Evolutionary conservation across 2,888 invertebrate genomes (phyloP), one percentile per base, ranked within the genome.

Genomic region (Tromatobia lineatoria): DNA sequence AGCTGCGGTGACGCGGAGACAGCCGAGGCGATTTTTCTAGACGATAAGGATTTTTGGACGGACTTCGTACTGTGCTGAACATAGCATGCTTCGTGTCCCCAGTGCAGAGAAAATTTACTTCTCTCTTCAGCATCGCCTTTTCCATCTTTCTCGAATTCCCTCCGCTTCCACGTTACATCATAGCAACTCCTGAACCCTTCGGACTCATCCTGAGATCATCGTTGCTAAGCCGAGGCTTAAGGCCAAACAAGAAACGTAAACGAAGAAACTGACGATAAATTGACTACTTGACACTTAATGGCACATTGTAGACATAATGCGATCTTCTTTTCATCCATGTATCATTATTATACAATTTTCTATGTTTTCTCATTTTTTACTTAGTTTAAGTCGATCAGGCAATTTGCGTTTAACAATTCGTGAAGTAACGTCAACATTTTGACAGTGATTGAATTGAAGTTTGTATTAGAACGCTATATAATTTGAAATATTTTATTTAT

Each of bases 21-120:
- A 66, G 82, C 70, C 73, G 79, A 82, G 61, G 82, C 85, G 86
- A 87, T 87, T 86, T 80, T 87, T 79, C 83, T 73, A 50, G 38
- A 66, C 82, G 82, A 81, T 84, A 84, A 84, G 80, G 38, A 69
- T 45, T 69, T 52, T 64, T 74, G 20, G 52, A 23, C 25, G 67
- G 67, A 69, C 52, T 64, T 64, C 20, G 64, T 64, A 38, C 47
- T 20, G 50, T 23, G 38, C 50, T 15, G 61, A 34, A 29, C 45
- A 23, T 18, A 52, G 15, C 59, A 59, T 45, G n/a, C 15, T 29
- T 15, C 29, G 59, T 8, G 45, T 73, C 54, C 34, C 61, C 47
- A 18, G 8, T 47, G 61, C 20, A 47, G 29, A 29, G 29, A 29
- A 45, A 25, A 29, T 11, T 47, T 74, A 20, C 47, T 29, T 74